Evolutionary conservation across 1,140 invertebrate genomes (phyloP), one percentile per base, ranked within the genome.

Genomic region (Chironomus striatipennis): DNA sequence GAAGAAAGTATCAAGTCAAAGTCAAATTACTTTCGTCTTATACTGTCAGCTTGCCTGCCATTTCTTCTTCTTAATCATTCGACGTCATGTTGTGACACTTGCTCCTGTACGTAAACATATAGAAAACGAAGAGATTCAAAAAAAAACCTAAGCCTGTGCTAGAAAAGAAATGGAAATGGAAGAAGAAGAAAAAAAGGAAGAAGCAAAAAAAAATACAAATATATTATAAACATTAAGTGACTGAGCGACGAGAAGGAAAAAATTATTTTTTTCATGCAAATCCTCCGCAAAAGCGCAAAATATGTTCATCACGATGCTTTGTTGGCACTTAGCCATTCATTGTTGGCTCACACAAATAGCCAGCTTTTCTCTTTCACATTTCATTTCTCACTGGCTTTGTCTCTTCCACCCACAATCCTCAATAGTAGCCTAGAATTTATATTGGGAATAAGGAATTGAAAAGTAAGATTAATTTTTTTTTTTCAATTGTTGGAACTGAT

Each of bases 41-140:
- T n/a, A 57, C 47, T 15, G 12, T 15, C n/a, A n/a, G 12, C 47
- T 15, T 57, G 47, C 12, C 24, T 57, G 9, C n/a, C 47, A 10
- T 47, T 57, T 12, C 47, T n/a, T 57, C 43, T 47, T 47, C 15
- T 47, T 15, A 10, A 10, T 47, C 8, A 47, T 47, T n/a, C 9
- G 47, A 57, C 47, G 47, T 57, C 47, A 57, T 57, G 47, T 57
- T 57, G 47, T 57, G 47, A 57, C 47, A 57, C 47, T 57, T 57
- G 47, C 47, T 57, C 47, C 12, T 34, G 24, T 34, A 34, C 5
- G 5, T 34, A 34, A 34, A 34, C 24, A 34, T 34, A 34, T 34
- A 34, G 5, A 34, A 5, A 34, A 34, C 24, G 24, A 34, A 34
- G 24, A 34, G 12, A 57, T n/a, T n/a, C 47, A n/a, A 57, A 47